Percentiles rank a stretch among this genome's conserved stretches.
Conservation (phyloP, 1,140 invertebrate species). For the Macrobrachium nipponense region DNA sequence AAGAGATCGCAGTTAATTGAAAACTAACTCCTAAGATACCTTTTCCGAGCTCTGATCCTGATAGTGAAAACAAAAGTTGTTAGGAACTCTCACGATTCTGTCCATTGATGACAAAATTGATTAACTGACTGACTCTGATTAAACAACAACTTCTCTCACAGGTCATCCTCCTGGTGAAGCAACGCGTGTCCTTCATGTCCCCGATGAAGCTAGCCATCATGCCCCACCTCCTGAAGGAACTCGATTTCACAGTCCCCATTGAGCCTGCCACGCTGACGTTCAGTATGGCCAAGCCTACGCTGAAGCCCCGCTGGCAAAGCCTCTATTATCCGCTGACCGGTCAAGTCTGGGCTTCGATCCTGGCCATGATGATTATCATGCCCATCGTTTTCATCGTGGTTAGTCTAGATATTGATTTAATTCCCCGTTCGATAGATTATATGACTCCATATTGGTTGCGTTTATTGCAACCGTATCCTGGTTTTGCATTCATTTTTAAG, state of each 20-base stretch:
- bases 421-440: no score
- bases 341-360: constrained; percentile 37
- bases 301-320: constrained; percentile 48
- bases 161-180: constrained; percentile 33
- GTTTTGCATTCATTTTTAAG: no score
- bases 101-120: background rate
- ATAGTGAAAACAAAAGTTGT: no score
- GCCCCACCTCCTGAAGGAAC: constrained; percentile 38
- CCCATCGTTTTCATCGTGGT: constrained; percentile 3
- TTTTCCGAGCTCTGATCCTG: no score
- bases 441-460: no score
- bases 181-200: constrained; percentile 30
- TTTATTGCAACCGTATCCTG: no score
- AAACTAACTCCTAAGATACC: no score
- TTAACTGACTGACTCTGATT: background rate
- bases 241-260: constrained; percentile 44
- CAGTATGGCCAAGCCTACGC: constrained; percentile 49
- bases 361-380: constrained; percentile 22
- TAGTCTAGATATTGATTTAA: background rate
- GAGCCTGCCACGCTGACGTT: constrained; percentile 44
- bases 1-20: no score
- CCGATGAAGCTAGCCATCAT: constrained; percentile 52
- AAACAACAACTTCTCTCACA: background rate
- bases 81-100: no score
- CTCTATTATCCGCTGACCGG: constrained; percentile 21